Evolutionary conservation across 2,888 invertebrate genomes (phyloP).

Genomic region (Agonopterix alstromeriana): DNA sequence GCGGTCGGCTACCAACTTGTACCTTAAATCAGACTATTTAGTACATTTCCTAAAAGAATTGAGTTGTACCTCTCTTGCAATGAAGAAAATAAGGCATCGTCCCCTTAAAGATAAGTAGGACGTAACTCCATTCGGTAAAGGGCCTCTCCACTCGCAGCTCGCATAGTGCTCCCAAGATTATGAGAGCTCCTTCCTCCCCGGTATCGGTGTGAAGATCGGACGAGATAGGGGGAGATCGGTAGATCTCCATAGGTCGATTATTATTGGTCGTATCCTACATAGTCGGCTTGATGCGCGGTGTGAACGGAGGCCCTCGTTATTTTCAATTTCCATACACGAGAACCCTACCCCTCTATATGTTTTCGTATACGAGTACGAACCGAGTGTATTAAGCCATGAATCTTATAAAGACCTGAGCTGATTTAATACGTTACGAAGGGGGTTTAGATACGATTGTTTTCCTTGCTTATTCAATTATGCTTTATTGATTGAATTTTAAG

Average conservation of each 20-base stretch:
- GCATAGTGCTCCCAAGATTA: slow-evolving; percentile 54
- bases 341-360: slow-evolving; percentile 56
- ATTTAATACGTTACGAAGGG: slow-evolving; percentile 3
- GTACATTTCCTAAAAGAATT: slow-evolving; percentile 50
- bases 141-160: slow-evolving; percentile 64
- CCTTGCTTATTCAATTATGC: too few relatives aligned
- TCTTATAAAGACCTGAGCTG: slow-evolving; percentile 54
- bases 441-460: too few relatives aligned
- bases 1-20: too few relatives aligned
- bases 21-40: slow-evolving; percentile 47
- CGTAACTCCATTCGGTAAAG: slow-evolving; percentile 74
- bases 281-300: slow-evolving; percentile 66
- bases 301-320: slow-evolving; percentile 72
- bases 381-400: slow-evolving; percentile 70
- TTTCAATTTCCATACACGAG: slow-evolving; percentile 75
- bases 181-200: slow-evolving; percentile 45
- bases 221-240: slow-evolving; percentile 47
- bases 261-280: slow-evolving; percentile 49
- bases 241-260: slow-evolving; percentile 49
- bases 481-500: too few relatives aligned
- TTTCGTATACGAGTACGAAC: slow-evolving; percentile 57
- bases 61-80: slow-evolving; percentile 53
- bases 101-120: slow-evolving; percentile 72
- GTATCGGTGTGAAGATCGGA: slow-evolving; percentile 46
- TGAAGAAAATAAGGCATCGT: slow-evolving; percentile 69